Base-by-base conservation (phyloP, 2,113 vertebrate species). In the Misgurnus mizolepis region DNA sequence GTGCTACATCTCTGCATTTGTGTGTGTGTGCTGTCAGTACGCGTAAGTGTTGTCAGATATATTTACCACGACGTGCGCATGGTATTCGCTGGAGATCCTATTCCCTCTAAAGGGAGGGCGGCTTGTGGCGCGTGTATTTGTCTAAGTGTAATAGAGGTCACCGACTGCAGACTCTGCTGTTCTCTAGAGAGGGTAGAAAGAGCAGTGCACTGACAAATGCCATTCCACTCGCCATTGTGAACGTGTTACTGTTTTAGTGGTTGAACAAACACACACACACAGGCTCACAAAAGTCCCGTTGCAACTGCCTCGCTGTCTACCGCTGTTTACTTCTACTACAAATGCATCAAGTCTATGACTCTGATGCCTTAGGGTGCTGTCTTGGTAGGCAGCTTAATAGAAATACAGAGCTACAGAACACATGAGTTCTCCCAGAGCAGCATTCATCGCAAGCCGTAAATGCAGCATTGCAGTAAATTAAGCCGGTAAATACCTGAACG, bases 121-220 rank as follows among this genome's bases (percentile, higher is more conserved):
- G 45, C 81, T 86, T 75, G 83, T 83, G 79, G 71, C 58, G 75
- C 71, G 82, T 34, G 72, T 86, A 84, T 91, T 92, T 89, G 85
- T 89, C 86, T 88, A 84, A 67, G 83, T 82, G 86, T 90, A 90
- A 90, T 90, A 83, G 84, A 90, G 85, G 88, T 89, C 88, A 83
- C 79, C 80, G 83, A 83, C 86, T 86, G 82, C n/a, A 49, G 58
- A 70, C 56, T 66, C 82, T 80, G 80, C 67, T 39, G 73, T 49
- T 80, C 80, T 80, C 82, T 73, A 80, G 78, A 17, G 79, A 73
- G 80, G 43, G 76, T 83, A 86, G 76, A 85, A 82, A 84, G 82
- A 85, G 84, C 69, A 78, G 70, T 74, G 22, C 69, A 74, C 79
- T 73, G 71, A 81, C 85, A 83, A 85, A 89, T 86, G 85, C 87